Percentiles rank a stretch among this genome's conserved stretches.
Evolutionary conservation across 2,888 invertebrate species (phyloP).

Genomic region (Germaria angustata): DNA sequence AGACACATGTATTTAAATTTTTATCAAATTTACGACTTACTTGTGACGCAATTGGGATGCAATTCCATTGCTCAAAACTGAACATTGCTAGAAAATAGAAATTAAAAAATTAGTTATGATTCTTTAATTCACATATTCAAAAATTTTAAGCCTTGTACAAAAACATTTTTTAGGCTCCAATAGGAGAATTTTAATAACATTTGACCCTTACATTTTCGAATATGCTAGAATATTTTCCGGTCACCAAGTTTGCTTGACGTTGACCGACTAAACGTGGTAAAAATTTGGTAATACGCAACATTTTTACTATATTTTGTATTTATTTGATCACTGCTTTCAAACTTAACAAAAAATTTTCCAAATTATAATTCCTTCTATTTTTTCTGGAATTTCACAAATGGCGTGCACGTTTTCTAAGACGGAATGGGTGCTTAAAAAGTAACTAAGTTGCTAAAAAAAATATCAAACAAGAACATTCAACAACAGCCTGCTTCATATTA

Average conservation of each 20-base stretch:
- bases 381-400: conserved; percentile 51
- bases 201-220: conserved; percentile 76
- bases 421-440: conserved; percentile 24
- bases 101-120: not conserved
- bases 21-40: conserved; percentile 71
- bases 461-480: conserved; percentile 42
- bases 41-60: conserved; percentile 75
- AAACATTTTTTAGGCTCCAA: not conserved
- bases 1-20: not conserved
- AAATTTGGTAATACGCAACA: conserved; percentile 76
- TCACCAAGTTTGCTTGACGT: conserved; percentile 67
- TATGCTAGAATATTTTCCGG: conserved; percentile 75
- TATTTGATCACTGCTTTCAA: not conserved
- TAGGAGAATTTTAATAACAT: not conserved
- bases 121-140: too few species aligned
- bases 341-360: conserved; percentile 17
- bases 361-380: not conserved
- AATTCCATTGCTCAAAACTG: conserved; percentile 73
- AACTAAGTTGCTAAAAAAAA: conserved; percentile 2
- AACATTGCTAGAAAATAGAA: conserved; percentile 71
- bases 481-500: conserved; percentile 18
- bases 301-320: conserved; percentile 63
- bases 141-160: not conserved
- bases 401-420: conserved; percentile 58
- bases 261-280: conserved; percentile 74